Evolutionary conservation across 2,888 invertebrate genomes (phyloP), one percentile per base, ranked within the genome.

Genomic region (Pachymerium ferrugineum): DNA sequence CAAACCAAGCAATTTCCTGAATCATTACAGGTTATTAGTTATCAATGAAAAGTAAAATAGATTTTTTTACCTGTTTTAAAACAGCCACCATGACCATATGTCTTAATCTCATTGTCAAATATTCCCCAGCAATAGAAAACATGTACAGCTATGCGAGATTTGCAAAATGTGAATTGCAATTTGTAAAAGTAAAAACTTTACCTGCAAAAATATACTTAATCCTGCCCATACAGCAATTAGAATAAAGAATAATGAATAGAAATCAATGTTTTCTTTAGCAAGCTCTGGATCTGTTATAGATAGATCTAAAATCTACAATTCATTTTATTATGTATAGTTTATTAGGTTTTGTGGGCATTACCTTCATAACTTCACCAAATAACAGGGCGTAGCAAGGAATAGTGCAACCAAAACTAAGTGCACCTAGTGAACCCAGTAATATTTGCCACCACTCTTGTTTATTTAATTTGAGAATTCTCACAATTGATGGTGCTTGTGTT

Each of bases 51-150:
- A 22, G 22, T 10, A 38, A 38, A 10, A n/a, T 38, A 19, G 10
- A 71, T n/a, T 29, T 31, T 38, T 8, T 38, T 70, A 54, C 35
- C 12, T 75, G 72, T 30, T 67, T 69, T 33, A 74, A 22, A 83
- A 91, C 87, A 3, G 88, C 86, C 71, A 84, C 84, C 78, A 92
- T 91, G 83, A 89, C 85, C 54, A 85, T 76, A 33, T 86, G 86
- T 72, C 94, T 84, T 2, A 94, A 81, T 75, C 93, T 85, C 79
- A 88, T 87, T 0, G 94, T 94, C 73, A 94, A 84, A 76, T 86
- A 83, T 82, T 93, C 93, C 38, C 94, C 94, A 35, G 93, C 91
- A 31, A 90, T 84, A 0, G 88, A 89, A 81, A 92, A 93, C 80
- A 88, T 85, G 78, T 86, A 89, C 77, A 89, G 88, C 86, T 88